A percentile compares a stretch with the other conserved stretches of the same genome.
These are phyloP conservation scores for Gryllus bimaculatus DNA, from an alignment of 1,140 invertebrate genomes.

Conservation along the genomic window DNA sequence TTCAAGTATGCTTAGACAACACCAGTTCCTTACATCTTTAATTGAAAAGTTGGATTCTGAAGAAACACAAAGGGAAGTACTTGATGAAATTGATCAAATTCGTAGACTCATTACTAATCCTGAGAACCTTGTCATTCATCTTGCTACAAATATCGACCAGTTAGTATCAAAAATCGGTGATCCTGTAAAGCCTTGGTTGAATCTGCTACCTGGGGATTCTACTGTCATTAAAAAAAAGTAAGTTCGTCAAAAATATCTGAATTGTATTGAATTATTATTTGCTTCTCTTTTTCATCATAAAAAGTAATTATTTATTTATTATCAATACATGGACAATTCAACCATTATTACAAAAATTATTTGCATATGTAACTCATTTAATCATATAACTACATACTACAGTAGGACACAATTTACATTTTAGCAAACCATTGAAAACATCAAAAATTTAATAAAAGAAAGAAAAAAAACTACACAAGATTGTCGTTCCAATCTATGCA, in stretches of 20 bases:
- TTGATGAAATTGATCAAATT: constrained; percentile 51
- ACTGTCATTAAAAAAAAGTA: constrained; percentile 30
- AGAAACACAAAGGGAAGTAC: constrained; percentile 42
- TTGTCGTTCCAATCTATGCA: too few species aligned
- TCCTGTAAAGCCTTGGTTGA: constrained; percentile 44
- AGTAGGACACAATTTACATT: too few species aligned
- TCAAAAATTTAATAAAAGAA: too few species aligned
- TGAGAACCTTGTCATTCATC: constrained; percentile 53
- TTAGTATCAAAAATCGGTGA: constrained; percentile 39
- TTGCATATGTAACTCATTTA: too few species aligned
- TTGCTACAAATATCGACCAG: constrained; percentile 58
- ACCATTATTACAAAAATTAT: too few species aligned
- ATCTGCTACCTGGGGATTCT: constrained; percentile 32
- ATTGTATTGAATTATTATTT: too few species aligned
- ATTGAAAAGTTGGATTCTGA: constrained; percentile 46
- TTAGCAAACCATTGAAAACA: too few species aligned
- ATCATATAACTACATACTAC: too few species aligned
- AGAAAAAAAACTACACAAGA: too few species aligned
- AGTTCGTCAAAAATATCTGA: constrained; percentile 17
- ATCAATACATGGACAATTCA: too few species aligned
- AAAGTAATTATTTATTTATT: too few species aligned
- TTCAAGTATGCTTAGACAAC: constrained; percentile 61
- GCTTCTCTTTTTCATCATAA: too few species aligned
- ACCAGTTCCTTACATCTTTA: constrained; percentile 61
- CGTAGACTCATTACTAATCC: constrained; percentile 47